Evolutionary conservation across 2,888 invertebrate genomes (phyloP).

Genomic region (Cheilosia grossa): DNA sequence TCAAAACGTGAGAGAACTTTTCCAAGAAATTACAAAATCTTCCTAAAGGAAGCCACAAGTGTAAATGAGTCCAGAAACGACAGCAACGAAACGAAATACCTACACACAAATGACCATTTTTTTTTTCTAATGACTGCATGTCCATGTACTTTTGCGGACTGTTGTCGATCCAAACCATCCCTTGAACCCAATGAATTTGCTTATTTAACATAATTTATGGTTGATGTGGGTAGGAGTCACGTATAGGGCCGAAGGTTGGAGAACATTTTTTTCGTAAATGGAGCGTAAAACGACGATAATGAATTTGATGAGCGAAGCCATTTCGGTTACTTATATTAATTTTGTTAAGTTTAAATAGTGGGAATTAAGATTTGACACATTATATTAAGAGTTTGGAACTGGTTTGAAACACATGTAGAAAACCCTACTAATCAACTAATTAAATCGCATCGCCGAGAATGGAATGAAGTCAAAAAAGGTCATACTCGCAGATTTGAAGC

Average conservation of each 20-base stretch:
- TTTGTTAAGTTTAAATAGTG: conserved; percentile 7
- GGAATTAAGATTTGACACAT: not conserved
- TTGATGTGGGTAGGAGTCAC: conserved; percentile 63
- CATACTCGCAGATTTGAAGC: too few relatives aligned
- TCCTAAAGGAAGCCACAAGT: conserved; percentile 66
- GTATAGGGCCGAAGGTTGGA: conserved; percentile 60
- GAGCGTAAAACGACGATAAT: conserved; percentile 66
- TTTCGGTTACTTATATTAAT: conserved; percentile 36
- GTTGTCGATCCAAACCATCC: conserved; percentile 49
- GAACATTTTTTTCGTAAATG: conserved; percentile 66
- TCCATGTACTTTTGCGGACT: conserved; percentile 52
- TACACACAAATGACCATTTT: conserved; percentile 49
- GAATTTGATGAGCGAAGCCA: conserved; percentile 66
- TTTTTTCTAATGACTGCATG: conserved; percentile 67
- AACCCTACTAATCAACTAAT: too few relatives aligned
- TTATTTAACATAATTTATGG: conserved; percentile 71
- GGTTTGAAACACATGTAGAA: too few relatives aligned
- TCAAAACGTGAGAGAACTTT: conserved; percentile 67
- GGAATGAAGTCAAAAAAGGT: too few relatives aligned
- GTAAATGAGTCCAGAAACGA: conserved; percentile 57
- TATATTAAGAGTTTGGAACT: not conserved
- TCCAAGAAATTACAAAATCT: conserved; percentile 63
- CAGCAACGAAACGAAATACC: conserved; percentile 28
- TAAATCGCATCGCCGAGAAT: too few relatives aligned
- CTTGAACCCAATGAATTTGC: conserved; percentile 63